Conservation (phyloP, 2,888 invertebrate species). For the Xestia rhomboidea region DNA sequence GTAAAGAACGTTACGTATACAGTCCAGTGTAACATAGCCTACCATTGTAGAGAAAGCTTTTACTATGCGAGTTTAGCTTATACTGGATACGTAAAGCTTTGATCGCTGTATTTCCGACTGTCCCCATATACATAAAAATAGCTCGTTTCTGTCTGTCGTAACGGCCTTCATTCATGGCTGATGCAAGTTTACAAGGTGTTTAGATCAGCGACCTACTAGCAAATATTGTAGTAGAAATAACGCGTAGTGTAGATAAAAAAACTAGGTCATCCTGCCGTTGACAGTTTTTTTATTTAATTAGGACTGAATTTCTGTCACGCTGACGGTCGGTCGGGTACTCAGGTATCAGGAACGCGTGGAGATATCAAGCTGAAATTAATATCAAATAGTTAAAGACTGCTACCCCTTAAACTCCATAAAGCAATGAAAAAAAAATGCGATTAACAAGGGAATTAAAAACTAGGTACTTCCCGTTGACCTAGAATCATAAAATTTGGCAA, state of each 20-base stretch:
- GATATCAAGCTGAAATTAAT: too few relatives aligned
- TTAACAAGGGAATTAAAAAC: too few relatives aligned
- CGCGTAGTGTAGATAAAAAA: background rate
- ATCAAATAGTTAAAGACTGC: too few relatives aligned
- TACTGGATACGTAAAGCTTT: background rate
- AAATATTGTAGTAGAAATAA: constrained; percentile 17
- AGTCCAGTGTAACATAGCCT: constrained; percentile 6
- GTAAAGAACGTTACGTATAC: background rate
- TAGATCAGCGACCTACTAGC: constrained; percentile 31
- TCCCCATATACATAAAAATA: background rate
- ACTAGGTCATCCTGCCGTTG: background rate
- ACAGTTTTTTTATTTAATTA: background rate
- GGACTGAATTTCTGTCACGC: too few relatives aligned
- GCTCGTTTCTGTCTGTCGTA: constrained; percentile 19
- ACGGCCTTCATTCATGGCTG: constrained; percentile 43
- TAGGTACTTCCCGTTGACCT: too few relatives aligned
- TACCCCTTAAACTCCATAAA: too few relatives aligned
- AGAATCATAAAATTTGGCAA: too few relatives aligned
- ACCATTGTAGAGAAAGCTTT: background rate
- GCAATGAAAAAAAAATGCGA: too few relatives aligned
- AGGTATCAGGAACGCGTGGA: too few relatives aligned
- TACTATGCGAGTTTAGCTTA: background rate
- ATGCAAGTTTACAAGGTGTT: constrained; percentile 33
- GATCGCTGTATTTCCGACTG: background rate
- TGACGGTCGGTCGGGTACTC: too few relatives aligned